Conservation (phyloP, 2,113 vertebrate genomes). For the Strix aluco region DNA sequence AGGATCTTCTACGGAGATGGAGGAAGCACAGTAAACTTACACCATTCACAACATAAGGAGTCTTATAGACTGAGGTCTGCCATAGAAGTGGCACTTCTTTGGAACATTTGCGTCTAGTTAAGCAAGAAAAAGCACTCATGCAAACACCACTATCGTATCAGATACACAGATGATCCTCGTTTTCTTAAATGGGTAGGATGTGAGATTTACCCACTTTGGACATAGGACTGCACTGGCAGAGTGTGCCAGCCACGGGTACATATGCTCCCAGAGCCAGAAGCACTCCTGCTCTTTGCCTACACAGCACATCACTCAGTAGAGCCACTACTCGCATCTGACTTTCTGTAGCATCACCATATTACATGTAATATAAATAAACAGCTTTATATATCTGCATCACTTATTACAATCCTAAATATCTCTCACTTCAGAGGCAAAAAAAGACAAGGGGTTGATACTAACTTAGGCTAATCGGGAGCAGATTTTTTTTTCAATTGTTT, state of each 20-base stretch:
- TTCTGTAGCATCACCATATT: not conserved
- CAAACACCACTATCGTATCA: not conserved
- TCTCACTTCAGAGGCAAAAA: not conserved
- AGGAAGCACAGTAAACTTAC: not conserved
- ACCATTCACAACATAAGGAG: not conserved
- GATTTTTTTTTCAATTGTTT: not conserved
- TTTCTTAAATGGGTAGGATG: not conserved
- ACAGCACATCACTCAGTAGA: not conserved
- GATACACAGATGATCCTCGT: not conserved
- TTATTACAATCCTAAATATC: not conserved
- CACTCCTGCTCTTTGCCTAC: not conserved
- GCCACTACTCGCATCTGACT: not conserved
- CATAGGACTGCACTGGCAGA: not conserved
- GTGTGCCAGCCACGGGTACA: accelerated
- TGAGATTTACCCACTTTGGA: not conserved
- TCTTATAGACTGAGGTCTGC: not conserved
- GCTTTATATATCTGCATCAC: not conserved
- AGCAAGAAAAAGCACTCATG: not conserved
- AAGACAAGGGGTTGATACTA: not conserved
- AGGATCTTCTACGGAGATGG: not conserved
- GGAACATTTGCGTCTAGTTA: not conserved
- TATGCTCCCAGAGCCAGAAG: not conserved
- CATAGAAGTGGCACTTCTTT: not conserved
- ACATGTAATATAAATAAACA: not conserved
- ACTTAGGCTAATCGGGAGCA: not conserved